Evolutionary conservation across 2,797 vertebrate species (phyloP), one percentile per base, ranked within the genome.

Genomic region (Lepilemur ruficaudatus): DNA sequence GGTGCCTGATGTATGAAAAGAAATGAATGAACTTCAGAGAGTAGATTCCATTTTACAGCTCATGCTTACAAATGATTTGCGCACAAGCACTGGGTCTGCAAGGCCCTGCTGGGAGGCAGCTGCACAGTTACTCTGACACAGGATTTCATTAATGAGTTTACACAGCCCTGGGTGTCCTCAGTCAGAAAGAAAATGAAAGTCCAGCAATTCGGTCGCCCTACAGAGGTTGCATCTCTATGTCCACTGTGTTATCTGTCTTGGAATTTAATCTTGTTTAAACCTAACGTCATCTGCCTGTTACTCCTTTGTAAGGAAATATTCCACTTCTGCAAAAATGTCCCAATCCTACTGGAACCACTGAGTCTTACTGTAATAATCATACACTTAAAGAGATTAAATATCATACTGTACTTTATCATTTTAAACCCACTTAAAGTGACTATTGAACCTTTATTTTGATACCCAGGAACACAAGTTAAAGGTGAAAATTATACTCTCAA

Each of bases 371-470:
- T 48, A 83, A 73, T 35, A 89, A 73, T 17, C 7, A 4, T 48
- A 43, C 9, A 79, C 57, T 83, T 55, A 50, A 70, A 72, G 80
- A 52, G 10, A 91, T 72, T 43, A 85, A 88, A 52, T 50, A 59
- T 30, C 13, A 41, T 28, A 75, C 15, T 67, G 7, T 32, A 80
- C 69, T 94, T 55, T 89, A 25, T 92, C 48, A 76, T 72, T 91
- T 89, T 76, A 84, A 76, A 93, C 86, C 67, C 35, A 63, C 52
- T 65, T 86, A 81, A 63, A 79, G 61, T 78, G 32, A 92, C 41
- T 79, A 69, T 32, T 67, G 67, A 93, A 80, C 48, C 89, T 95
- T 76, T 94, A 75, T 78, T 92, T 83, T 41, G 20, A 75, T 89
- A 75, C 55, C 88, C 18, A 8, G 25, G 9, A 93, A 50, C 13